These are phyloP conservation scores for Tolypeutes matacus DNA, from an alignment of 2,797 vertebrate species.

Conservation along the genomic window DNA sequence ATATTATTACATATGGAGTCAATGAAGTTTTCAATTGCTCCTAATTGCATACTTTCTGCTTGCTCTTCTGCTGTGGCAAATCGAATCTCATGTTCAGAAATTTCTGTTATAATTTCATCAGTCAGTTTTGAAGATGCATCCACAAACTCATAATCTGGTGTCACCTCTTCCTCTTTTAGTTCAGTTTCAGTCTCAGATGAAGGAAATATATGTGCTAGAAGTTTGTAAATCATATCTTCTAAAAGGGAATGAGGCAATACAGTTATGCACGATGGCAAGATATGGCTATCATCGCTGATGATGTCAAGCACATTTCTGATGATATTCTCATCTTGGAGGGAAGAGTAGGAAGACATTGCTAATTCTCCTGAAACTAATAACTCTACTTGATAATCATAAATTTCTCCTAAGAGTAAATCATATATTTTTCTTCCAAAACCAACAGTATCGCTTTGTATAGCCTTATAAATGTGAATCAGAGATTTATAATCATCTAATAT, in stretches of 20 bases:
- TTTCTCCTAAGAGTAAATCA: constrained; percentile 62
- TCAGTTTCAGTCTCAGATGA: constrained; percentile 1
- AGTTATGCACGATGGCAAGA: constrained; percentile 36
- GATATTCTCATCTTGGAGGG: constrained; percentile 57
- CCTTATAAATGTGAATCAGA: constrained; percentile 22
- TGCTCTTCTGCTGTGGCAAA: constrained; percentile 32
- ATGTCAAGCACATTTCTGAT: constrained; percentile 38
- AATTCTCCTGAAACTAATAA: constrained; percentile 60
- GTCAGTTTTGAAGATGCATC: constrained; percentile 47
- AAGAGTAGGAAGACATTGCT: constrained; percentile 22
- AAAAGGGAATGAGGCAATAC: constrained; percentile 37
- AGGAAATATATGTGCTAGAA: not conserved
- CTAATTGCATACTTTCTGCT: not conserved
- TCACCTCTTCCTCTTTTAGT: not conserved
- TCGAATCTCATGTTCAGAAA: constrained; percentile 70
- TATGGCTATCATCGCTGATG: constrained; percentile 1
- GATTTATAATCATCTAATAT: constrained; percentile 63
- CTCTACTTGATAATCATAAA: constrained; percentile 64
- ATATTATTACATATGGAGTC: constrained; percentile 66
- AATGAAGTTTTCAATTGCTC: constrained; percentile 38
- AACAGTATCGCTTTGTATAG: constrained; percentile 18
- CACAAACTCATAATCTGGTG: constrained; percentile 35
- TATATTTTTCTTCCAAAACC: constrained; percentile 16
- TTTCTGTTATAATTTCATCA: constrained; percentile 67
- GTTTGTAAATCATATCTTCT: constrained; percentile 31